Percentiles rank a stretch among this genome's conserved stretches.
These are phyloP conservation scores for Actinostola sp. DNA, from an alignment of 92 coral and sea anemone species.

Conservation along the genomic window DNA sequence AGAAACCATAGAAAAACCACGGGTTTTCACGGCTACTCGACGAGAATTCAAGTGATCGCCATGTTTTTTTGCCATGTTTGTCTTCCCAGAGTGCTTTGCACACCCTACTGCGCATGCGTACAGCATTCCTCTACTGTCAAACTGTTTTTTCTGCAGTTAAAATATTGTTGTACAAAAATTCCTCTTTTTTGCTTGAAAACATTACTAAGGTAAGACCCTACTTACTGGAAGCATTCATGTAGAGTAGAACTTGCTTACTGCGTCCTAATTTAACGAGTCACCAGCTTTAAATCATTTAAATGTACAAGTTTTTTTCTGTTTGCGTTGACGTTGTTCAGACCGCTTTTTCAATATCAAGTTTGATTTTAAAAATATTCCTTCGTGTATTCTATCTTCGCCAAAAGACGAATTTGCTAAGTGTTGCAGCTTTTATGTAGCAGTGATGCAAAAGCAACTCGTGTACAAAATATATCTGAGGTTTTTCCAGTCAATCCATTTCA, in stretches of 20 bases:
- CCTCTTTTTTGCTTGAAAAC: not conserved
- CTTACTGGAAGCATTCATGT: not conserved
- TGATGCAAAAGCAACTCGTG: too few relatives aligned
- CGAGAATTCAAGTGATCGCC: slow-evolving; percentile 18
- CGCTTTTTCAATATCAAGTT: too few relatives aligned
- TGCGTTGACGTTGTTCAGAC: slow-evolving; percentile 2
- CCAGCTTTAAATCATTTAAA: not conserved
- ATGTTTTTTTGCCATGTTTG: slow-evolving; percentile 1
- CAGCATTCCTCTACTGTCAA: slow-evolving; percentile 7
- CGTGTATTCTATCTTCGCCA: not conserved
- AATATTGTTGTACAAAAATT: not conserved
- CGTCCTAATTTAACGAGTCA: not conserved
- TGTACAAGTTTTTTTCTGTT: not conserved
- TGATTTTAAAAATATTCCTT: not conserved
- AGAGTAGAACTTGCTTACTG: not conserved
- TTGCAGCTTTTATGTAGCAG: too few relatives aligned
- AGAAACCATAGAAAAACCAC: not conserved
- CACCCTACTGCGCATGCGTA: slow-evolving; percentile 30
- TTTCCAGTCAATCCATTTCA: not conserved
- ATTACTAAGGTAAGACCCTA: not conserved
- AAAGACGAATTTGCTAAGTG: too few relatives aligned
- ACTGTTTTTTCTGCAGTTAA: not conserved
- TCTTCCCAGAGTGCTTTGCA: slow-evolving; percentile 14
- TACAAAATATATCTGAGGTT: too few relatives aligned
- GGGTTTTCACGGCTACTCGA: slow-evolving; percentile 1